phyloP scores from a whole-genome alignment of 2,113 vertebrate genomes.

The Scytalopus superciliaris region DNA sequence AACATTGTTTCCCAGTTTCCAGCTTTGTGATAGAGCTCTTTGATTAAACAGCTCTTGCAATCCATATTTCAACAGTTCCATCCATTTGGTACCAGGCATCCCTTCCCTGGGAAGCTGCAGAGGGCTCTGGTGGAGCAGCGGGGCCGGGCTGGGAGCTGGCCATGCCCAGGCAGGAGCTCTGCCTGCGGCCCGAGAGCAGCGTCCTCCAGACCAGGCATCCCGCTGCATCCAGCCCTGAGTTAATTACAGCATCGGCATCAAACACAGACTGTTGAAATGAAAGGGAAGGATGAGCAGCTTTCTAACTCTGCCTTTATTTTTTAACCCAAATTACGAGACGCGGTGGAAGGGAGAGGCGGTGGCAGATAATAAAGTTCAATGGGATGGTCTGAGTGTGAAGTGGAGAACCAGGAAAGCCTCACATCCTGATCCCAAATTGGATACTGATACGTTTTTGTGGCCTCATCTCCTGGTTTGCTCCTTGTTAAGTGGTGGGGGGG shows the following conservation, averaged over 20 bases:
- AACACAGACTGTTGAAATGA: neutral
- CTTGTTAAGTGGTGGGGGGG: neutral
- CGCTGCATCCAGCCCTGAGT: neutral
- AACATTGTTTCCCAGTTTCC: fast-evolving
- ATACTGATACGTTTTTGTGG: neutral
- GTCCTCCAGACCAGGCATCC: neutral
- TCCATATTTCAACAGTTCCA: fast-evolving
- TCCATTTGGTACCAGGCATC: neutral
- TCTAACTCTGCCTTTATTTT: neutral
- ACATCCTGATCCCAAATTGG: neutral
- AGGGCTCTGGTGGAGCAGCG: neutral
- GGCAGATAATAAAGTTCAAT: neutral
- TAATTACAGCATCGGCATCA: neutral
- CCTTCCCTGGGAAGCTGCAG: fast-evolving
- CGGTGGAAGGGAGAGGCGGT: neutral
- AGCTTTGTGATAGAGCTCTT: neutral
- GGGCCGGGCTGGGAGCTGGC: fast-evolving
- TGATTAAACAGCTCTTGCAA: neutral
- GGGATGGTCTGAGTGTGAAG: neutral
- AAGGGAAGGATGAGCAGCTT: neutral
- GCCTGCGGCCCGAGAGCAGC: neutral
- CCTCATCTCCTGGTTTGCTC: neutral
- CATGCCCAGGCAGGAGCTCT: neutral
- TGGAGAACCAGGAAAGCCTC: neutral
- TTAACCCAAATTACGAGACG: neutral